Conservation (phyloP, 2,888 invertebrate species). For the Philaethria dido region DNA sequence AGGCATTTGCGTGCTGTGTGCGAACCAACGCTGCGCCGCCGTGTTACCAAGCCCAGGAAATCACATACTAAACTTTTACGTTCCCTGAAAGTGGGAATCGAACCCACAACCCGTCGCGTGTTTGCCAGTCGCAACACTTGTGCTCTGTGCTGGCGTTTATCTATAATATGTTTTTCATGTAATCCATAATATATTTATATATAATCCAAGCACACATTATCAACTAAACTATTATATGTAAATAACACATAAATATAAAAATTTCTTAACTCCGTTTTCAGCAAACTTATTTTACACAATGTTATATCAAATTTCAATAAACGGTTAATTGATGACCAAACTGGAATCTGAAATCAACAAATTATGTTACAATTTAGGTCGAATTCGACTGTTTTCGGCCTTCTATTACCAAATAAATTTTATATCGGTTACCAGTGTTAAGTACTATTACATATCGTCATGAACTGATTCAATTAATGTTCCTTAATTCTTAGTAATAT, state of each 20-base stretch:
- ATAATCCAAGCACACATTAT: too few relatives aligned
- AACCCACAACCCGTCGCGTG: too few relatives aligned
- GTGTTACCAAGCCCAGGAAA: too few relatives aligned
- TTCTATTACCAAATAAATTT: conserved; percentile 32
- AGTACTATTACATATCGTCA: conserved; percentile 37
- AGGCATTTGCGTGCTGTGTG: too few relatives aligned
- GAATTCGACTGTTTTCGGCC: conserved; percentile 11
- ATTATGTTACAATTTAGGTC: conserved; percentile 21
- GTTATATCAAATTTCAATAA: conserved; percentile 20
- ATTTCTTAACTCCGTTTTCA: conserved; percentile 7
- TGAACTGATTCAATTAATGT: conserved; percentile 42
- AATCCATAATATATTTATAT: too few relatives aligned
- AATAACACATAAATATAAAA: conserved; percentile 13
- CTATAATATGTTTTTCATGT: too few relatives aligned
- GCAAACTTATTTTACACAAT: background rate
- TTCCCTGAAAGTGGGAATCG: too few relatives aligned
- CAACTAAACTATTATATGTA: conserved; percentile 9
- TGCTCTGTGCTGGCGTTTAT: too few relatives aligned
- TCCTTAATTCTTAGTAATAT: conserved; percentile 15
- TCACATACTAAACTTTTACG: too few relatives aligned
- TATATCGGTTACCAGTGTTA: conserved; percentile 33
- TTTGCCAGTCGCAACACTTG: too few relatives aligned
- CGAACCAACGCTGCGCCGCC: too few relatives aligned
- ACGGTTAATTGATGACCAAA: conserved; percentile 25
- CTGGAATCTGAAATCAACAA: background rate